phyloP scores from a whole-genome alignment of 2,888 invertebrate genomes.

The Mesorhabditis belari region DNA sequence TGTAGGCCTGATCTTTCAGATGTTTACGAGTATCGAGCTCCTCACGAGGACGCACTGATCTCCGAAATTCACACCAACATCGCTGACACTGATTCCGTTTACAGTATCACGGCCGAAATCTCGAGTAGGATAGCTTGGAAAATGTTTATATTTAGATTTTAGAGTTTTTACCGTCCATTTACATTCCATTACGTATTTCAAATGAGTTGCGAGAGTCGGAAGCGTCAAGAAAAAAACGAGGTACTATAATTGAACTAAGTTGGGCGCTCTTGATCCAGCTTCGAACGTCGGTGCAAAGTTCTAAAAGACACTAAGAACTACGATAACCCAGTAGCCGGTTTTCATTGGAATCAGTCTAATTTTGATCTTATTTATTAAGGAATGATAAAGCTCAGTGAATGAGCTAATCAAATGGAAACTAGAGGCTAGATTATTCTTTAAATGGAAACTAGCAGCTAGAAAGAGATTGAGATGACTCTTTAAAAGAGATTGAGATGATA shows the following conservation, averaged over 20 bases:
- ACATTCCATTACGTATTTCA: background rate
- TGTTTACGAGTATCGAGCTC: slow-evolving; percentile 19
- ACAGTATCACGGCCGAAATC: slow-evolving; percentile 32
- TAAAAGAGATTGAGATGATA: background rate
- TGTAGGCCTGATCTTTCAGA: too few species aligned
- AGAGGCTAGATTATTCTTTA: too few species aligned
- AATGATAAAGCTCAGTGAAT: too few species aligned
- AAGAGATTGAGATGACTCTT: background rate
- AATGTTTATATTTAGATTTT: slow-evolving; percentile 1
- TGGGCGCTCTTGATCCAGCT: too few species aligned
- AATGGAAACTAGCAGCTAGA: too few species aligned
- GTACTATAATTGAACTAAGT: too few species aligned
- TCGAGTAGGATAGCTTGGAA: slow-evolving; percentile 16
- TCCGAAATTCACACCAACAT: slow-evolving; percentile 23
- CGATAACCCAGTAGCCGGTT: too few species aligned
- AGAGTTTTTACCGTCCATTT: slow-evolving; percentile 27
- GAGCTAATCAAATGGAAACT: too few species aligned
- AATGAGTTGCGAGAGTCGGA: slow-evolving; percentile 3
- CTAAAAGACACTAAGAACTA: too few species aligned
- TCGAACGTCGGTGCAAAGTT: too few species aligned
- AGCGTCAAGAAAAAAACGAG: slow-evolving; percentile 3
- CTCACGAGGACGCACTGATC: slow-evolving; percentile 11
- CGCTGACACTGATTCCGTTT: slow-evolving; percentile 28
- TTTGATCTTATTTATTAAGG: too few species aligned
- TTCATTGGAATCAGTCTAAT: too few species aligned